Evolutionary conservation across 2,113 vertebrate genomes (phyloP).

Genomic region (Ptilonorhynchus violaceus): DNA sequence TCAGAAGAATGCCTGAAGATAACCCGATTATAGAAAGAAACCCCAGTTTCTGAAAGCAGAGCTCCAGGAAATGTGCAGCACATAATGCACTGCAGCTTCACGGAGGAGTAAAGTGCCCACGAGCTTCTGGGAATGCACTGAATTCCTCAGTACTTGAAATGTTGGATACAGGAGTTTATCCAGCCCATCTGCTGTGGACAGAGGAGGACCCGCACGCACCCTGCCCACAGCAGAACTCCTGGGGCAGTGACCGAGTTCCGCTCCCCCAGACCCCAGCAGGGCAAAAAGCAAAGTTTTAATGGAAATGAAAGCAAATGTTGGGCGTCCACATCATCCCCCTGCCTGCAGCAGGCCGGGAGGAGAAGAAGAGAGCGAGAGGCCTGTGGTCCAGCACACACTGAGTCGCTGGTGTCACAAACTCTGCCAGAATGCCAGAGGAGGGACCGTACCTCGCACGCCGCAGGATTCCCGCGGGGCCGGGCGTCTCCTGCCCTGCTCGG

Average conservation of each 20-base stretch:
- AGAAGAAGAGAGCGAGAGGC: neutral
- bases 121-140: neutral
- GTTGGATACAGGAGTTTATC: neutral
- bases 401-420: fast-evolving
- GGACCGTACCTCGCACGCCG: constrained; percentile 49
- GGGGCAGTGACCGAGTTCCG: fast-evolving
- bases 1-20: neutral
- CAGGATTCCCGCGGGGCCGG: neutral
- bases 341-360: neutral
- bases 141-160: neutral
- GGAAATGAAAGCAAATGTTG: neutral
- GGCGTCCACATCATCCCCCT: fast-evolving
- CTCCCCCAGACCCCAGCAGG: fast-evolving
- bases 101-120: fast-evolving
- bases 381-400: fast-evolving
- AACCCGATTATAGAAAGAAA: neutral
- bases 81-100: neutral
- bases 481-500: neutral
- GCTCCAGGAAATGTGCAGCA: neutral
- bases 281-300: neutral
- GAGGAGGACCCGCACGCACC: fast-evolving
- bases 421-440: neutral
- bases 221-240: neutral
- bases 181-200: neutral
- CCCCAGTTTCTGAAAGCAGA: neutral